Percentiles rank a stretch among this genome's conserved stretches.
These are phyloP conservation scores for Hemitrygon akajei DNA, from an alignment of 2,797 vertebrate genomes.

Conservation along the genomic window DNA sequence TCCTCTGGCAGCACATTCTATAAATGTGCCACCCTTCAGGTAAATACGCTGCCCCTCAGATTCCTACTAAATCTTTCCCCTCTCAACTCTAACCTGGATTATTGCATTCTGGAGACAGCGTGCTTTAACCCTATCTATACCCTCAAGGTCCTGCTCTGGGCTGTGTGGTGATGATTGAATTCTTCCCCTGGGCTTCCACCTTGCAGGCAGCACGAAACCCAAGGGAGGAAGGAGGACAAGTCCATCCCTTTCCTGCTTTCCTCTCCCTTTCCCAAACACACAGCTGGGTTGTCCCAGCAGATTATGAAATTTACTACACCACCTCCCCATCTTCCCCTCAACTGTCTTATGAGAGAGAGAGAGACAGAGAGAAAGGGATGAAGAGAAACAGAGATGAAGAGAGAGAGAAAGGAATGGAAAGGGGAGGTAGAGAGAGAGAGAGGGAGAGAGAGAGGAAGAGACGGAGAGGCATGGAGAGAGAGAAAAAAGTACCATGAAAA, in stretches of 20 bases:
- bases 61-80: too few relatives aligned
- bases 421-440: too few relatives aligned
- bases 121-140: too few relatives aligned
- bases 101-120: too few relatives aligned
- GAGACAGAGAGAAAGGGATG: not conserved
- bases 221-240: not conserved
- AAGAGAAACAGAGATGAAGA: not conserved
- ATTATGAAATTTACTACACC: not conserved
- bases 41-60: too few relatives aligned
- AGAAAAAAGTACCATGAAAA: constrained; percentile 12
- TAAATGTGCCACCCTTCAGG: too few relatives aligned
- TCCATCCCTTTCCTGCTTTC: too few relatives aligned
- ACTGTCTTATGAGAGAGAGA: not conserved
- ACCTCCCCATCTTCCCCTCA: not conserved
- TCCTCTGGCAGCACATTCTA: too few relatives aligned
- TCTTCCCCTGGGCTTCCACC: not conserved
- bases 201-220: not conserved
- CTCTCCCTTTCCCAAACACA: too few relatives aligned
- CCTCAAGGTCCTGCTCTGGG: not conserved
- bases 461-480: not conserved
- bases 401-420: rapidly evolving
- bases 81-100: too few relatives aligned
- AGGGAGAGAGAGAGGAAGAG: not conserved
- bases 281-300: not conserved
- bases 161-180: not conserved